Percentiles rank a stretch among this genome's conserved stretches.
phyloP scores from a whole-genome alignment of 2,888 invertebrate genomes.

The Scaptomyza reducta region DNA sequence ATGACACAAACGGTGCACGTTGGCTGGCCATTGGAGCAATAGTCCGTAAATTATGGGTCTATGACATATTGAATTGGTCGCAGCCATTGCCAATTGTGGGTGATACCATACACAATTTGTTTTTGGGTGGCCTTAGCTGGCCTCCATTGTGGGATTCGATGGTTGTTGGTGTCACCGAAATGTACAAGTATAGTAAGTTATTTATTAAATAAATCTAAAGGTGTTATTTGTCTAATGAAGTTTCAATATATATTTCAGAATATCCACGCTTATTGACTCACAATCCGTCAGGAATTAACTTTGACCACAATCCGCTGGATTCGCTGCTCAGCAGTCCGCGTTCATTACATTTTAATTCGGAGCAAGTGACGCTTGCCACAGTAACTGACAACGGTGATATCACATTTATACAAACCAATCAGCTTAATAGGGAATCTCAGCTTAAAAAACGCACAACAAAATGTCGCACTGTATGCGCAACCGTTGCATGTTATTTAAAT shows the following conservation, averaged over 20 bases:
- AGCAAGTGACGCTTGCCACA: slow-evolving; percentile 55
- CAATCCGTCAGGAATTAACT: slow-evolving; percentile 63
- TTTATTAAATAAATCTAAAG: not conserved
- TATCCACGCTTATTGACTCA: slow-evolving; percentile 44
- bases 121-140: slow-evolving; percentile 71
- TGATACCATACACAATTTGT: slow-evolving; percentile 60
- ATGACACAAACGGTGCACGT: slow-evolving; percentile 77
- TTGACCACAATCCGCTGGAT: slow-evolving; percentile 53
- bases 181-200: slow-evolving; percentile 67
- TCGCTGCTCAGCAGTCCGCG: slow-evolving; percentile 57
- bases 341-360: slow-evolving; percentile 67
- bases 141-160: slow-evolving; percentile 80
- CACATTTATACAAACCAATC: slow-evolving; percentile 56
- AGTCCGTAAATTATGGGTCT: slow-evolving; percentile 67
- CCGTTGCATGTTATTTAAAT: slow-evolving; percentile 68
- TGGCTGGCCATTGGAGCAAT: slow-evolving; percentile 76
- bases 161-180: slow-evolving; percentile 60
- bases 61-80: slow-evolving; percentile 73
- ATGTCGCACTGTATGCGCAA: slow-evolving; percentile 42
- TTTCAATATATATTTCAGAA: slow-evolving; percentile 20
- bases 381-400: slow-evolving; percentile 80
- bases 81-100: slow-evolving; percentile 63
- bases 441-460: slow-evolving; percentile 30
- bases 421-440: slow-evolving; percentile 60
- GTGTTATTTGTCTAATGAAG: not conserved